Base-by-base conservation (phyloP, 1,140 invertebrate species). In the Subanguina moxae region DNA sequence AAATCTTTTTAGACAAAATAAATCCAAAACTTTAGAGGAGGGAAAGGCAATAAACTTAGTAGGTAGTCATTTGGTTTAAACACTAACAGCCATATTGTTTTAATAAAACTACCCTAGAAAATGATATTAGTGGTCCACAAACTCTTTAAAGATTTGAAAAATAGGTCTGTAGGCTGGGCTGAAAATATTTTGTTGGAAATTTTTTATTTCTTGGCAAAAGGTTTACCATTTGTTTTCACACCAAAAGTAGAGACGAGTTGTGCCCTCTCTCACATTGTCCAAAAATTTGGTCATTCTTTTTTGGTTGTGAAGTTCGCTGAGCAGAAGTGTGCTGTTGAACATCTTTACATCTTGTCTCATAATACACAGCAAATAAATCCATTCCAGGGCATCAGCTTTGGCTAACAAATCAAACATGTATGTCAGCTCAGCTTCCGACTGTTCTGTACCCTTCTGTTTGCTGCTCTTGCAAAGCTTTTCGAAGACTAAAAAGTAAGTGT, bases 341-440 rank as follows among this genome's bases (percentile, higher is more conserved):
- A 23, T 27, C 17, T 62, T 28, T 5, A 78, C 62, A 30, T 78
- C 73, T 15, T 66, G 73, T 8, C 71, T 19, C 63, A 75, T 57
- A 21, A 75, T 32, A 19, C 65, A 73, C 57, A 75, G 46, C 63
- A 79, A 42, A 23, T 68, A 74, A 5, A 78, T 77, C 73, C 73
- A 75, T 25, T 75, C 73, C n/a, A 75, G 23, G 0, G 75, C 72
- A 8, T 59, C 72, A 25, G 75, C 52, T 64, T 65, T 62, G 28
- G 61, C 75, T 15, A 75, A 32, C 30, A 42, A 30, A 19, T 45
- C 25, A n/a, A 46, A 25, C n/a, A 75, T 71, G 58, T 42, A 78
- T 28, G 43, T 52, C 15, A 75, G 11, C 38, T 75, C 73, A 23
- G 72, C 77, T 63, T 75, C 73, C 1, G 72, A 32, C 63, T 75